phyloP scores from a whole-genome alignment of 2,797 vertebrate genomes.

The Pseudochaenichthys georgianus region DNA sequence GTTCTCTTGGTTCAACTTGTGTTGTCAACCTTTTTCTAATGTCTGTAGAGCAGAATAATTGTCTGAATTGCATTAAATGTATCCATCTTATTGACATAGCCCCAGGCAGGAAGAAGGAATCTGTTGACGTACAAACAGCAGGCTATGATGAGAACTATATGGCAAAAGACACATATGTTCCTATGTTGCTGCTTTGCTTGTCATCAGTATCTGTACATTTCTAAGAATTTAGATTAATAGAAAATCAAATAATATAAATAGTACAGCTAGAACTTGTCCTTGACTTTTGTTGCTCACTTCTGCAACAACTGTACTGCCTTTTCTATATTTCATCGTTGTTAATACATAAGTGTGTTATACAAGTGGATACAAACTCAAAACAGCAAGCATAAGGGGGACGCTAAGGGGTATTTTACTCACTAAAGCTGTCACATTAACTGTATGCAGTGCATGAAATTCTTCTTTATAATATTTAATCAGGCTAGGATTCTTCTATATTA shows the following conservation, averaged over 20 bases:
- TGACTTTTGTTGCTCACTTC: slow-evolving; percentile 14
- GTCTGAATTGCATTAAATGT: slow-evolving; percentile 3
- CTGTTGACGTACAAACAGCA: slow-evolving; percentile 17
- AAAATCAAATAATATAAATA: not conserved
- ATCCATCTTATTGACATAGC: slow-evolving; percentile 10
- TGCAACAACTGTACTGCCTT: not conserved
- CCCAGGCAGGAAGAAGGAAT: slow-evolving; percentile 4
- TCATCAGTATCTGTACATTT: not conserved
- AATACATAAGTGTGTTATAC: slow-evolving; percentile 22
- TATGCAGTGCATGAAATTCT: slow-evolving; percentile 42
- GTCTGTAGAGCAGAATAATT: slow-evolving; percentile 30
- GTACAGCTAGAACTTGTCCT: not conserved
- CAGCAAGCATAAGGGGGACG: slow-evolving; percentile 27
- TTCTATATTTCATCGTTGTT: slow-evolving; percentile 12
- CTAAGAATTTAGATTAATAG: not conserved
- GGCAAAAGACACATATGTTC: not conserved
- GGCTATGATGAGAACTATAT: slow-evolving; percentile 2
- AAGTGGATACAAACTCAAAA: slow-evolving; percentile 35
- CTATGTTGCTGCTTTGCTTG: not conserved
- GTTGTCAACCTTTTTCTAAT: slow-evolving; percentile 13
- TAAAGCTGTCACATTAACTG: slow-evolving; percentile 53
- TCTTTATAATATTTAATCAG: slow-evolving; percentile 50
- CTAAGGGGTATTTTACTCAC: slow-evolving; percentile 38
- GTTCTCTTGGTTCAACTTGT: slow-evolving; percentile 29
- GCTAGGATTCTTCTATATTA: no score